A percentile compares a stretch with the other conserved stretches of the same genome.
These are phyloP conservation scores for Lucinisca nassula DNA, from an alignment of 2,888 invertebrate species.

Conservation along the genomic window DNA sequence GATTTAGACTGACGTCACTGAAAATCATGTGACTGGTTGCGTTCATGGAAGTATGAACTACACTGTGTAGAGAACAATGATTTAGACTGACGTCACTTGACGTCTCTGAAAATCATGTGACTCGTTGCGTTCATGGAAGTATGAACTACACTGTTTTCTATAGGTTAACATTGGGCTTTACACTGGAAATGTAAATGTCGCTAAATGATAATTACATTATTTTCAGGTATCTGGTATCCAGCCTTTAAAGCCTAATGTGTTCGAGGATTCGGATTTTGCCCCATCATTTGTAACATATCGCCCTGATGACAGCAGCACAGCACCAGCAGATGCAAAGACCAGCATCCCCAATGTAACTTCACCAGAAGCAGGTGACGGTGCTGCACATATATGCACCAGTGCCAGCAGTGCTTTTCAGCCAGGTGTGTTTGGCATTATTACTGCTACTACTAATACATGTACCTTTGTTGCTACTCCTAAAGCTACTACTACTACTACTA, in stretches of 20 bases:
- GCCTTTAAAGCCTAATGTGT: slow-evolving; percentile 28
- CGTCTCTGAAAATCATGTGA: neutral
- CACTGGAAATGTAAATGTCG: too few species aligned
- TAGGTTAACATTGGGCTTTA: too few species aligned
- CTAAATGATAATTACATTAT: neutral
- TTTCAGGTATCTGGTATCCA: slow-evolving; percentile 43
- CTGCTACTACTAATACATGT: neutral
- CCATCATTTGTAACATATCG: slow-evolving; percentile 43
- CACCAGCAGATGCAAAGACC: neutral
- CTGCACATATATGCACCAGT: neutral
- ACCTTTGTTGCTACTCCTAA: neutral
- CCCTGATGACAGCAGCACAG: slow-evolving; percentile 14
- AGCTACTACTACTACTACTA: neutral
- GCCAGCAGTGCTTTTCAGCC: slow-evolving; percentile 8
- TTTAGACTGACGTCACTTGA: too few species aligned
- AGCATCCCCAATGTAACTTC: neutral
- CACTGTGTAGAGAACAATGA: too few species aligned
- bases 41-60: too few species aligned
- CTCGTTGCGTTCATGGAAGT: neutral
- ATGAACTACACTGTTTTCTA: too few species aligned
- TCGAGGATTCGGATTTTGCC: slow-evolving; percentile 37
- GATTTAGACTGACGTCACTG: too few species aligned
- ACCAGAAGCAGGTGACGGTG: neutral
- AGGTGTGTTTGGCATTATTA: neutral
- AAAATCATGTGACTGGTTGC: too few species aligned